A percentile compares a stretch with the other conserved stretches of the same genome.
Evolutionary conservation across 2,888 invertebrate genomes (phyloP).

Genomic region (Drepanosiphum platanoidis): DNA sequence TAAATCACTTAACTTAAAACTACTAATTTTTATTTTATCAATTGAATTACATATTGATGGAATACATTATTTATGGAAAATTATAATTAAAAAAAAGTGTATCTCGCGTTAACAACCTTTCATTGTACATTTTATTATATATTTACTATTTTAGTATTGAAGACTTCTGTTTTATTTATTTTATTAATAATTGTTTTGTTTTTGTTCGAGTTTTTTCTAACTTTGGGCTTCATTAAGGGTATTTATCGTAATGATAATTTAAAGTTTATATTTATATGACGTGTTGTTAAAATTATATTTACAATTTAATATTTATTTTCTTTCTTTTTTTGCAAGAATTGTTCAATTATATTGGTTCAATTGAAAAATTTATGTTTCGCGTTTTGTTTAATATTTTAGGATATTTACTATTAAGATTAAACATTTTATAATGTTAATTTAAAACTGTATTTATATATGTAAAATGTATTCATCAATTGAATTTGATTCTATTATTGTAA

Average conservation of each 20-base stretch:
- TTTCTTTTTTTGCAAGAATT: conserved; percentile 43
- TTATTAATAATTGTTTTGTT: conserved; percentile 59
- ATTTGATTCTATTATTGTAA: conserved; percentile 47
- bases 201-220: conserved; percentile 56
- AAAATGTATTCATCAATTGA: conserved; percentile 4
- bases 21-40: neutral
- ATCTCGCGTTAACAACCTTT: conserved; percentile 41
- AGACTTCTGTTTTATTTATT: conserved; percentile 52
- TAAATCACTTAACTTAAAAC: conserved; percentile 2
- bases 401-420: conserved; percentile 55
- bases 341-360: conserved; percentile 58
- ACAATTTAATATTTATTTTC: conserved; percentile 51
- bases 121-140: conserved; percentile 54
- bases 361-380: conserved; percentile 50
- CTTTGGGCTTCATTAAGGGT: conserved; percentile 60
- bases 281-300: conserved; percentile 61
- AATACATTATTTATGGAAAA: neutral
- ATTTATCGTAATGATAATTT: conserved; percentile 53
- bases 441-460: conserved; percentile 41
- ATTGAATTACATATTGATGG: conserved; percentile 9
- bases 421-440: conserved; percentile 33
- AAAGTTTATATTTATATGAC: conserved; percentile 55
- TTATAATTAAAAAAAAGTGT: conserved; percentile 26
- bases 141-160: conserved; percentile 44
- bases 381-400: conserved; percentile 53